Conservation (phyloP, 2,797 vertebrate species). For the Myotis daubentonii region DNA sequence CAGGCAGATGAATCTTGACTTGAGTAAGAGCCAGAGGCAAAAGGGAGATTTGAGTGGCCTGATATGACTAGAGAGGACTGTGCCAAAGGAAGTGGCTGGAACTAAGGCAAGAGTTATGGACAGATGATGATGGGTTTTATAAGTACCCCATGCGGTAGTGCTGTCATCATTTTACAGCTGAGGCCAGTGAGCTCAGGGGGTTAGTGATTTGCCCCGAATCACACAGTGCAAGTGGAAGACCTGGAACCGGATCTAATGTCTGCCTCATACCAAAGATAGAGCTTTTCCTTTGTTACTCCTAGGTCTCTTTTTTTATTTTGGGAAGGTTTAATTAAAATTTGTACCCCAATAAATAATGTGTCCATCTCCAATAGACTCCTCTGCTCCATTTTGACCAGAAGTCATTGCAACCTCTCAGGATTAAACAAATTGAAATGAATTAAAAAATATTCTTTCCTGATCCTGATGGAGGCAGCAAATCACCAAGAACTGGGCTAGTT, state of each 20-base stretch:
- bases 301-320: background rate
- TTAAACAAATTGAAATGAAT: constrained; percentile 2
- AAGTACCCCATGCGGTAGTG: background rate
- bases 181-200: background rate
- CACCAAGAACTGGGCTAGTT: constrained; percentile 69
- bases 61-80: background rate
- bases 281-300: background rate
- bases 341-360: background rate
- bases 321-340: background rate
- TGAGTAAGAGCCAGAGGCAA: background rate
- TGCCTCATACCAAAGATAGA: background rate
- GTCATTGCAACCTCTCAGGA: background rate
- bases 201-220: background rate
- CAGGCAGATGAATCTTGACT: background rate
- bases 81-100: background rate
- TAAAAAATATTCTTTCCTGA: constrained; percentile 69
- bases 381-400: background rate
- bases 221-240: background rate
- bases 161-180: background rate
- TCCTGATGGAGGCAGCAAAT: constrained; percentile 87
- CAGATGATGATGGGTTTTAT: background rate
- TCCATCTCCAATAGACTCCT: background rate
- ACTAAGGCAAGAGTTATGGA: background rate
- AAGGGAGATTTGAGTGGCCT: background rate
- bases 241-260: background rate